Evolutionary conservation across 2,113 vertebrate species (phyloP), one percentile per base, ranked within the genome.

Genomic region (Odobenus rosmarus): DNA sequence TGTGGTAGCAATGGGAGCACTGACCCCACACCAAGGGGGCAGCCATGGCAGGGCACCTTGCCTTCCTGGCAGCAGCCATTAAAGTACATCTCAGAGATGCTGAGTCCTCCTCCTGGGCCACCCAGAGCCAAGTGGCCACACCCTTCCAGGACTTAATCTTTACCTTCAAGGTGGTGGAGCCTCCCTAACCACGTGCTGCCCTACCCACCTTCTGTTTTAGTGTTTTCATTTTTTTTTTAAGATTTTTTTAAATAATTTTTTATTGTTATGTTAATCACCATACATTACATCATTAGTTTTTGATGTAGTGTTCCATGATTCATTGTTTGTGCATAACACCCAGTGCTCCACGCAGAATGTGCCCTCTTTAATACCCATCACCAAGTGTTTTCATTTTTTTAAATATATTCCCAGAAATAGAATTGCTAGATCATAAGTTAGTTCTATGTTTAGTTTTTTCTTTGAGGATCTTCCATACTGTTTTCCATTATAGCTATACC

Each of bases 1-100:
- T 99, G 96, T 99, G 99, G 98, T 99, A 99, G 96, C 99, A 99
- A 98, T 99, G 99, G 0, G 99, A 99, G 91, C 99, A 99, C 99
- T 99, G 99, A 18, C 99, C 99, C 99, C 99, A 99, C 85, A 99
- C 99, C 39, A 39, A 39, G 39, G 39, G 39, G 39, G 3, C 39
- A 39, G 39, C 98, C 46, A 46, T 46, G 0, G 39, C 39, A 39
- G 39, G 99, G 99, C 69, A 99, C 99, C 94, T 99, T 99, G 98
- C 99, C 33, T 67, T 67, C 64, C 31, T 33, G 31, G 31, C 28
- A 67, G 64, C 31, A 67, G 31, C 31, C 64, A 33, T 67, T 67
- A 16, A 67, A 16, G 64, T 14, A 7, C 31, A 33, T 67, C 64
- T 16, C 14, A 67, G 28, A 64, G 64, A 33, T 33, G 31, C 0